Evolutionary conservation across 2,888 invertebrate genomes (phyloP).

Genomic region (Temnothorax rugatulus): DNA sequence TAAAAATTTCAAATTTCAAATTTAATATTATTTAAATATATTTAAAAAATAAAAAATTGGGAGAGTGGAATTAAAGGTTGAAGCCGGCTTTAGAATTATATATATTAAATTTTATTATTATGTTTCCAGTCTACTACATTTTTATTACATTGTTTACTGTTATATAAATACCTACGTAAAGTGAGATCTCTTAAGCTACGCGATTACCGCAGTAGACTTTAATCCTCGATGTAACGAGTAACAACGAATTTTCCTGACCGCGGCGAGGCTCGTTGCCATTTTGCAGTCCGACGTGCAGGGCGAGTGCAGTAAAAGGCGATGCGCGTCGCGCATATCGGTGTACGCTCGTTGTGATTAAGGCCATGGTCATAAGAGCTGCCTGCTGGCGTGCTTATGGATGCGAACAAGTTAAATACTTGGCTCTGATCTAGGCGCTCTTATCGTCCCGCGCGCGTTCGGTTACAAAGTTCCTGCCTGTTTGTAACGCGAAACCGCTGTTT

Average conservation of each 20-base stretch:
- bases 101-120: neutral
- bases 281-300: slow-evolving; percentile 12
- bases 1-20: no score
- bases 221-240: slow-evolving; percentile 23
- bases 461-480: slow-evolving; percentile 58
- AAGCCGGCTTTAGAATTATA: neutral
- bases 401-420: slow-evolving; percentile 72
- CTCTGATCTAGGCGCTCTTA: slow-evolving; percentile 70
- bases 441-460: slow-evolving; percentile 52
- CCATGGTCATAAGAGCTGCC: slow-evolving; percentile 71
- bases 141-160: neutral
- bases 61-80: neutral
- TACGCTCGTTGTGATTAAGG: slow-evolving; percentile 72
- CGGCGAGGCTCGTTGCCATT: neutral
- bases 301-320: slow-evolving; percentile 67
- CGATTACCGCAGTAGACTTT: slow-evolving; percentile 57
- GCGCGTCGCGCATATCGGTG: slow-evolving; percentile 68
- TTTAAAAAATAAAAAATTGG: neutral
- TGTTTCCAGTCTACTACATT: neutral
- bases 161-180: neutral
- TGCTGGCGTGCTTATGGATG: slow-evolving; percentile 66
- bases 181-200: slow-evolving; percentile 30
- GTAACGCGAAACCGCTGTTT: slow-evolving; percentile 31
- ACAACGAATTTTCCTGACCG: slow-evolving; percentile 40
- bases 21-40: no score